Percentiles rank a stretch among this genome's conserved stretches.
phyloP scores from a whole-genome alignment of 2,797 vertebrate genomes.

The Capromys pilorides region DNA sequence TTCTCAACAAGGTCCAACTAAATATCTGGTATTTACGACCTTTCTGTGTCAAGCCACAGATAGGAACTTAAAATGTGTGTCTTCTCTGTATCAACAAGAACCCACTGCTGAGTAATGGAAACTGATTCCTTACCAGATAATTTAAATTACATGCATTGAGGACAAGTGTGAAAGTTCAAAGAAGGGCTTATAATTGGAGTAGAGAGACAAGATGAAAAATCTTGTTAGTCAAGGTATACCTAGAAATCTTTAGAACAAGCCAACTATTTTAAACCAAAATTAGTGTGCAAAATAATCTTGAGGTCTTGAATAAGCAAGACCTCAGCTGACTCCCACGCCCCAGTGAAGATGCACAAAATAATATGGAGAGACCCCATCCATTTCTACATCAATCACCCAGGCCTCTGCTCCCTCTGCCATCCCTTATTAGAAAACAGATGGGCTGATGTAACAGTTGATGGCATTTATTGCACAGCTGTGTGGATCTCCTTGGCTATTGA shows the following conservation, averaged over 20 bases:
- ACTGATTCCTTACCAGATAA: background rate
- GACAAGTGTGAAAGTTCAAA: background rate
- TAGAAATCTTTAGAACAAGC: background rate
- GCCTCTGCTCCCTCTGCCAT: background rate
- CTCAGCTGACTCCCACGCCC: background rate
- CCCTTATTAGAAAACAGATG: conserved; percentile 59
- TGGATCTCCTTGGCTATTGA: conserved; percentile 15
- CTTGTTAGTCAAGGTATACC: background rate
- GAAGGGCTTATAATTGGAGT: background rate
- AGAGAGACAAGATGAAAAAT: background rate
- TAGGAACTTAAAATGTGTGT: background rate
- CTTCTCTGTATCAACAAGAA: conserved; percentile 10
- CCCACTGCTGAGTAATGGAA: background rate
- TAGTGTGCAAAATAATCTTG: background rate
- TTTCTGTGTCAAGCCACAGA: background rate
- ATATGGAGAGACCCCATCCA: background rate
- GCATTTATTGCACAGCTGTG: conserved; percentile 59
- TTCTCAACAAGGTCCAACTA: background rate
- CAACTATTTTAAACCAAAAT: background rate
- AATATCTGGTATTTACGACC: background rate
- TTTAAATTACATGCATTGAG: background rate
- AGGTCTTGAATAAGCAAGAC: background rate
- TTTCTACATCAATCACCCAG: background rate
- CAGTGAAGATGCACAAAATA: background rate
- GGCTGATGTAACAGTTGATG: conserved; percentile 19